These are phyloP conservation scores for Drosophila peninsularis DNA, from an alignment of 2,888 invertebrate genomes.

Conservation along the genomic window DNA sequence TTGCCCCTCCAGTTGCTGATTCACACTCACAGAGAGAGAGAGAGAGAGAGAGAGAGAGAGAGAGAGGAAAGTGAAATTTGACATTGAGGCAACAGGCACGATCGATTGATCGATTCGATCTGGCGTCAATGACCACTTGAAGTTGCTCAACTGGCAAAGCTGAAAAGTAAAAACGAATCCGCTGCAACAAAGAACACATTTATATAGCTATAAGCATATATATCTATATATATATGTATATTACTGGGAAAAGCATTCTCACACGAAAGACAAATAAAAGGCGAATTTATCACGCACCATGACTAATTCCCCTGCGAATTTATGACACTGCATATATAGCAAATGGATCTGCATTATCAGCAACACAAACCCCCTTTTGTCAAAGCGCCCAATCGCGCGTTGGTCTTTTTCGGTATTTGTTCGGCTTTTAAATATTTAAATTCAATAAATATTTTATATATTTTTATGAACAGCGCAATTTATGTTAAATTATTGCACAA, in stretches of 20 bases:
- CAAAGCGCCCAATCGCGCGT: conserved; percentile 25
- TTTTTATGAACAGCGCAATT: conserved; percentile 66
- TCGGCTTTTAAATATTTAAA: conserved; percentile 58
- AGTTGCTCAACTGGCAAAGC: conserved; percentile 43
- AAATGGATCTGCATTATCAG: too few species aligned
- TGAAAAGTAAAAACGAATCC: conserved; percentile 49
- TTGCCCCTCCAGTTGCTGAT: conserved; percentile 14
- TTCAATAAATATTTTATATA: conserved; percentile 72
- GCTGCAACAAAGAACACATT: conserved; percentile 70
- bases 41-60: conserved; percentile 18
- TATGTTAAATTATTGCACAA: conserved; percentile 67
- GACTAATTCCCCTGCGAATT: conserved; percentile 70
- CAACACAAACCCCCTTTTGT: conserved; percentile 18
- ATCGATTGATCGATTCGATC: conserved; percentile 53
- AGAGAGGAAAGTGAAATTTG: conserved; percentile 69
- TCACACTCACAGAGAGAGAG: conserved; percentile 24
- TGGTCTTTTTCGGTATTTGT: conserved; percentile 31
- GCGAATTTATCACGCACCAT: conserved; percentile 77
- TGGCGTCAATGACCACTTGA: conserved; percentile 68
- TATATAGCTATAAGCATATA: conserved; percentile 28
- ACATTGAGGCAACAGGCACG: conserved; percentile 64
- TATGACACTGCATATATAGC: conserved; percentile 62
- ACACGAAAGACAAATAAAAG: conserved; percentile 79
- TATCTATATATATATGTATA: conserved; percentile 16
- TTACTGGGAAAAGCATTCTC: conserved; percentile 62